Evolutionary conservation across 2,113 vertebrate genomes (phyloP), one percentile per base, ranked within the genome.

Genomic region (Alethe castanea): DNA sequence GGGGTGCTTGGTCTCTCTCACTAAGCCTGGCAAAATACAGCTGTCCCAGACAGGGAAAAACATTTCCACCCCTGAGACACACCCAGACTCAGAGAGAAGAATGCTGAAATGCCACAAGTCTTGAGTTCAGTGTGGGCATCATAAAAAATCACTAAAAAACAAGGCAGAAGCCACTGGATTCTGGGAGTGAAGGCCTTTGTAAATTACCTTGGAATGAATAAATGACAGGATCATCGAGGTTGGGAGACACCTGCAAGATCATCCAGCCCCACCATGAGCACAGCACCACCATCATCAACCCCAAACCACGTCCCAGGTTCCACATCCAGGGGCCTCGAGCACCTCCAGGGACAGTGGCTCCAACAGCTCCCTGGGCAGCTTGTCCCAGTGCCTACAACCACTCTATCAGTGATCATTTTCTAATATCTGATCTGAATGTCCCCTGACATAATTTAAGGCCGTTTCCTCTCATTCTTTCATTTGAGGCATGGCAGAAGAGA

Each of bases 141-240:
- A 25, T 8, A 79, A 79, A 79, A 70, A 81, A 35, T 1, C 64
- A 70, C 16, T 35, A 5, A 53, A 88, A 79, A 15, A 0, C 31
- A 69, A 48, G 12, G 12, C 3, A 17, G 57, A 56, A 85, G 28
- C 10, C 38, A 36, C 38, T 44, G 0, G 0, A 6, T n/a, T 76
- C 25, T 40, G 42, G 33, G 53, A 65, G 33, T 24, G 16, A 18
- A 56, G 15, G 36, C 22, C 40, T 79, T 47, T 72, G 31, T 64
- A 56, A 81, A 64, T 59, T 38, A 31, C 28, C 36, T 54, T 31
- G 50, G 29, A 42, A 19, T 18, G 23, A 94, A 73, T 14, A 12
- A 60, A 53, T 10, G 28, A n/a, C 19, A 35, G 70, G 11, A 10
- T 22, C 19, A 47, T 8, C n/a, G 22, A 50, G 45, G 28, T 6